phyloP scores from a whole-genome alignment of 2,113 vertebrate species.

The Oncorhynchus nerka region DNA sequence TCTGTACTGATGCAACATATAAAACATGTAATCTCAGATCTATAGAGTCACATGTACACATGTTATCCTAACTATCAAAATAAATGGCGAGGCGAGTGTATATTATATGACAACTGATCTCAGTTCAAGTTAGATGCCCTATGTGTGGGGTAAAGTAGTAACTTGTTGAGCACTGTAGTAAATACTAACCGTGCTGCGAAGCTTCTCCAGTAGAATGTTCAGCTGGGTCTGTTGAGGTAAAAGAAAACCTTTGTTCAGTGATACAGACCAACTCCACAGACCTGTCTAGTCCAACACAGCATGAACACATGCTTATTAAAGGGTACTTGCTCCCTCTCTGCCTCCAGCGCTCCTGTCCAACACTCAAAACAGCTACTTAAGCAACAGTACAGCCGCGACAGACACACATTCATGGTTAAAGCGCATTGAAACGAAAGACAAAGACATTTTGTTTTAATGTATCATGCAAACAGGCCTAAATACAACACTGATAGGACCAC shows the following conservation, averaged over 20 bases:
- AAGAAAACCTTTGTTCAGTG: conserved; percentile 1
- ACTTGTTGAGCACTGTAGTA: neutral
- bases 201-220: conserved; percentile 94
- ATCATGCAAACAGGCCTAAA: conserved; percentile 24
- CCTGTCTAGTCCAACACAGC: neutral
- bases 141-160: neutral
- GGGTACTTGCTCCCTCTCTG: neutral
- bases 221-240: conserved; percentile 86
- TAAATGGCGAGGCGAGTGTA: no score
- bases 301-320: neutral
- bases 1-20: no score
- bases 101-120: neutral
- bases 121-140: neutral
- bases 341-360: neutral
- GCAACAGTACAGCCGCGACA: neutral
- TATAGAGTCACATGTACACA: no score
- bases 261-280: neutral
- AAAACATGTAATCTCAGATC: no score
- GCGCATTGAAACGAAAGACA: neutral
- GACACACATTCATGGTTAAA: neutral
- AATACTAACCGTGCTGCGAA: conserved; percentile 92
- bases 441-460: neutral
- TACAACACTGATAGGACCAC: neutral
- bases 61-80: no score
- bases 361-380: neutral